Evolutionary conservation across 2,113 vertebrate genomes (phyloP), one percentile per base, ranked within the genome.

Genomic region (Panthera tigris): DNA sequence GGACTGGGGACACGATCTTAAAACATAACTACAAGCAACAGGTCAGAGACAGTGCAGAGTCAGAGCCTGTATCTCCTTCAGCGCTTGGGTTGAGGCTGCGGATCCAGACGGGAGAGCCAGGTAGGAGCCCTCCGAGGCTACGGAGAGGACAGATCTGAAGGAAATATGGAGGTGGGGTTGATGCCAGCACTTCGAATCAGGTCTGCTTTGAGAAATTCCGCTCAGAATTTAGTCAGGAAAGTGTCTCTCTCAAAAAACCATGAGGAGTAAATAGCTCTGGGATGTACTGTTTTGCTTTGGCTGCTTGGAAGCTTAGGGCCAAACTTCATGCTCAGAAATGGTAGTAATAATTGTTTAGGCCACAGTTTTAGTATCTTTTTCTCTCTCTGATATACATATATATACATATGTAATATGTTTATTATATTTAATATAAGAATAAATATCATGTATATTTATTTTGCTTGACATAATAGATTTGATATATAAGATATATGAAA

Each of bases 211-310:
- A 39, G 81, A 93, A 48, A 91, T 68, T 61, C 48, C 61, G 57
- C 87, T 74, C 27, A 80, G 41, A 93, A 93, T 84, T 87, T 45
- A 33, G 48, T 29, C 69, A 45, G 14, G 41, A 39, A 79, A 79
- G n/a, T 1, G 3, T 55, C 33, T 71, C 52, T 65, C 50, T 36
- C 45, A 88, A 66, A 88, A 88, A 55, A 48, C n/a, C 63, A 50
- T 1, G 13, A 41, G 8, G 55, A 91, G 66, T 39, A 41, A 68
- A 63, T 5, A 68, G 41, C 63, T 39, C 61, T 6, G 8, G 27
- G 5, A 25, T 57, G 4, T 16, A 2, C 8, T 48, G 55, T 65
- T 27, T 63, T 25, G 33, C n/a, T 86, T 66, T 94, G 31, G 21
- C 23, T 57, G 55, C 27, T 82, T 87, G 65, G 76, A 84, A 90